Evolutionary conservation across 1,140 invertebrate species (phyloP), one percentile per base, ranked within the genome.

Genomic region (Nomia melanderi): DNA sequence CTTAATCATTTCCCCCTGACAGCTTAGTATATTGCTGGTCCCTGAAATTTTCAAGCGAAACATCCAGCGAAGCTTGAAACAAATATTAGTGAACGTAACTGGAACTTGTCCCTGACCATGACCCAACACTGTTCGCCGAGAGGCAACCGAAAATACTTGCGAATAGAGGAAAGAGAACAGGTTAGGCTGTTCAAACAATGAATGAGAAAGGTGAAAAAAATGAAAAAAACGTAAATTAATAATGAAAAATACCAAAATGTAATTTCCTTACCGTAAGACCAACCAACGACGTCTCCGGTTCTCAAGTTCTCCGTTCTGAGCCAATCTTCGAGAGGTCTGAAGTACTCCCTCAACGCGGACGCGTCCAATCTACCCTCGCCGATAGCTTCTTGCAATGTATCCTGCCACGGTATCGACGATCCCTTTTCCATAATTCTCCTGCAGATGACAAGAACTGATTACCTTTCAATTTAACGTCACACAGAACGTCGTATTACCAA

Each of bases 311-410:
- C 96, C 80, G 95, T 95, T 50, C 95, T 93, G 63, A 99, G 93
- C 97, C 97, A 99, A 29, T 97, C 95, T 85, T 97, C 95, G 7
- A 99, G 93, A 0, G 98, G 98, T 23, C 95, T 93, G 93, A 99
- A 99, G 91, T 98, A 99, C 86, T 98, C 96, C 57, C 97, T 91
- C n/a, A 99, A 90, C 0, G 98, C 97, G 41, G 93, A 93, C 20
- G 97, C 96, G 87, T 96, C 96, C 59, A 99, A 92, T 59, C 95
- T 93, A 14, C 93, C 93, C 86, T 97, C 96, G 14, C 97, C 97
- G 1, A 96, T 97, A 0, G 97, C 94, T 79, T 96, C 95, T 79
- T 95, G 93, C 54, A 99, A 93, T 0, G 96, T 95, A 77, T 98
- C 95, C 69, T 95, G 95, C 98, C 98, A 99, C 0, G 96, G 96